Percentiles rank a stretch among this genome's conserved stretches.
These are phyloP conservation scores for Callithrix jacchus DNA, from an alignment of 2,113 vertebrate species.

Conservation along the genomic window DNA sequence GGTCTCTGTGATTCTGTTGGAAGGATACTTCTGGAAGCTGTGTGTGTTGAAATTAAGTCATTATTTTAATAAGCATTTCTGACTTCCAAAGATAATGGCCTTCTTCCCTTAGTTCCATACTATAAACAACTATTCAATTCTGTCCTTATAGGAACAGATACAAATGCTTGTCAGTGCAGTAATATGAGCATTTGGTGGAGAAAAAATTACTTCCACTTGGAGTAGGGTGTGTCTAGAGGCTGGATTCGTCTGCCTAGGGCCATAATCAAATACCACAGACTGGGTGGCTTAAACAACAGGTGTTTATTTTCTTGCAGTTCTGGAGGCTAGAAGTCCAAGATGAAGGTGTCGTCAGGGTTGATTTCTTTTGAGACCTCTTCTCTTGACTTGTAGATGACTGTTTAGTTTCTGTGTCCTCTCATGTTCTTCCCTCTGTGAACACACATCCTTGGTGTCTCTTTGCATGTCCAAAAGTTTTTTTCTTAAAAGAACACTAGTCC, in stretches of 20 bases:
- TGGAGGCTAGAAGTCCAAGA: not conserved
- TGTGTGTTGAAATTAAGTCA: not conserved
- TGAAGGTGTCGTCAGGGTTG: not conserved
- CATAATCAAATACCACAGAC: no score
- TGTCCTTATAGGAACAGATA: not conserved
- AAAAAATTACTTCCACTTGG: not conserved
- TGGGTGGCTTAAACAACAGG: rapidly evolving
- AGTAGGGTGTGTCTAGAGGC: not conserved
- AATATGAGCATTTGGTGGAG: not conserved
- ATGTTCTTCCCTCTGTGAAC: not conserved
- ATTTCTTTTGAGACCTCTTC: not conserved
- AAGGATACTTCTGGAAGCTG: not conserved
- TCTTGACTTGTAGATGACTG: not conserved
- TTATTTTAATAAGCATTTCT: not conserved
- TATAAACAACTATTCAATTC: not conserved
- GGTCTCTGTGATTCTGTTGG: not conserved
- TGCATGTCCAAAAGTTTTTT: not conserved
- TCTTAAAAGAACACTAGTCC: not conserved
- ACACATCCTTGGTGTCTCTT: not conserved
- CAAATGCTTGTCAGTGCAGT: not conserved
- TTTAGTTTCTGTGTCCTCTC: not conserved
- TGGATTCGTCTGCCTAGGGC: not conserved
- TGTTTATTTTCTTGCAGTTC: not conserved
- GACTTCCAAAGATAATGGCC: not conserved
- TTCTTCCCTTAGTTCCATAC: no score